These are phyloP conservation scores for Hippopotamus amphibius DNA, from an alignment of 2,113 vertebrate species.

Conservation along the genomic window DNA sequence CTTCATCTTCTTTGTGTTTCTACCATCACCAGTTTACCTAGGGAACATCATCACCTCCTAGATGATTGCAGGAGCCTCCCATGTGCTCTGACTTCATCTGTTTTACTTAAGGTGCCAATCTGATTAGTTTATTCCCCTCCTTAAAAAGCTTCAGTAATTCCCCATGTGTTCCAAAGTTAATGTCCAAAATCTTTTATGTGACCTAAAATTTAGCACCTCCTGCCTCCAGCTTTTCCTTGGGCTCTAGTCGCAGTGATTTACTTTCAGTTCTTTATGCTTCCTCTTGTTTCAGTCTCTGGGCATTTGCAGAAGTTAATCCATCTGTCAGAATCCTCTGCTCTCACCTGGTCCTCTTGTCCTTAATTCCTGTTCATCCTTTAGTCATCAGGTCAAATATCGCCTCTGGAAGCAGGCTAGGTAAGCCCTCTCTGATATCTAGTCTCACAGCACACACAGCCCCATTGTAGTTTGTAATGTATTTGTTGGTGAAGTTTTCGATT, in stretches of 20 bases:
- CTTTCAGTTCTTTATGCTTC: background rate
- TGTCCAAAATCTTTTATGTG: background rate
- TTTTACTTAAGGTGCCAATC: background rate
- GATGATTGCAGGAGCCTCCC: background rate
- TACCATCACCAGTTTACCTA: background rate
- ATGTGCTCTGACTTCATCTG: background rate
- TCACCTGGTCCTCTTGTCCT: background rate
- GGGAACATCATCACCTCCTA: background rate
- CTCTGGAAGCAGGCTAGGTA: background rate
- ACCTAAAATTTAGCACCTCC: background rate
- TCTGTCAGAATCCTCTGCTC: background rate
- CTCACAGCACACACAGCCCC: background rate
- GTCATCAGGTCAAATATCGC: background rate
- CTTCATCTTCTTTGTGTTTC: conserved; percentile 13
- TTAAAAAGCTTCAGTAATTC: background rate
- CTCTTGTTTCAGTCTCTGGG: background rate
- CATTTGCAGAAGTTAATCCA: background rate
- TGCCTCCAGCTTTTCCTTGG: background rate
- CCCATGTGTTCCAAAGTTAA: background rate
- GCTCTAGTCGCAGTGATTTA: background rate
- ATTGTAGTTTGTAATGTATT: background rate
- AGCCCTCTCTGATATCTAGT: background rate
- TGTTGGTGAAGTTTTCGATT: background rate
- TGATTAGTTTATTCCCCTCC: conserved; percentile 17
- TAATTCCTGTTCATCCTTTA: background rate